phyloP scores from a whole-genome alignment of 1,140 invertebrate species.

The Pseudomyrmex gracilis region DNA sequence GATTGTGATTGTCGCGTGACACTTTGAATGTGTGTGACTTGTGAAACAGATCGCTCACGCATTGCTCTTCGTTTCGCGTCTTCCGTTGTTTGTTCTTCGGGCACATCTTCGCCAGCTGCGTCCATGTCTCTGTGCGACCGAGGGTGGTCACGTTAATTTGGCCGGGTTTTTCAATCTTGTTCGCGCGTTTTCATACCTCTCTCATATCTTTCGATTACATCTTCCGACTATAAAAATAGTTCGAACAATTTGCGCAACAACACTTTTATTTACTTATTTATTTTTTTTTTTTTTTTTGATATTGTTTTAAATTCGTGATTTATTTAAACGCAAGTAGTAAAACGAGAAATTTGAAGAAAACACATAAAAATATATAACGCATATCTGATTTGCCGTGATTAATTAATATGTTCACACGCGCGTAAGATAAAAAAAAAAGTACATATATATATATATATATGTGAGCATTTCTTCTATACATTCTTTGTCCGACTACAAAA shows the following conservation, averaged over 20 bases:
- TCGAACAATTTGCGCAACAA: neutral
- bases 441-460: no score
- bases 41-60: constrained; percentile 3
- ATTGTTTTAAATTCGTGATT: neutral
- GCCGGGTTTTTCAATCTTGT: constrained; percentile 3
- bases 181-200: neutral
- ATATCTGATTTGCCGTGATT: neutral
- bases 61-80: neutral
- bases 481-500: constrained; percentile 34
- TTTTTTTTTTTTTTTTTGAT: no score
- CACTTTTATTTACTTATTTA: neutral
- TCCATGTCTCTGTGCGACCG: neutral
- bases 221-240: constrained; percentile 10
- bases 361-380: neutral
- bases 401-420: neutral
- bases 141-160: constrained; percentile 22
- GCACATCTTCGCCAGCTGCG: neutral
- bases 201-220: constrained; percentile 5
- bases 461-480: neutral
- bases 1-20: constrained; percentile 15
- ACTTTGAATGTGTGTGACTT: neutral
- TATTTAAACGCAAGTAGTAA: no score
- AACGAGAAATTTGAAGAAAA: no score
- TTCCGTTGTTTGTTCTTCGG: neutral
- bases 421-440: constrained; percentile 6